Base-by-base conservation (phyloP, 2,113 vertebrate species). In the Hylia prasina region DNA sequence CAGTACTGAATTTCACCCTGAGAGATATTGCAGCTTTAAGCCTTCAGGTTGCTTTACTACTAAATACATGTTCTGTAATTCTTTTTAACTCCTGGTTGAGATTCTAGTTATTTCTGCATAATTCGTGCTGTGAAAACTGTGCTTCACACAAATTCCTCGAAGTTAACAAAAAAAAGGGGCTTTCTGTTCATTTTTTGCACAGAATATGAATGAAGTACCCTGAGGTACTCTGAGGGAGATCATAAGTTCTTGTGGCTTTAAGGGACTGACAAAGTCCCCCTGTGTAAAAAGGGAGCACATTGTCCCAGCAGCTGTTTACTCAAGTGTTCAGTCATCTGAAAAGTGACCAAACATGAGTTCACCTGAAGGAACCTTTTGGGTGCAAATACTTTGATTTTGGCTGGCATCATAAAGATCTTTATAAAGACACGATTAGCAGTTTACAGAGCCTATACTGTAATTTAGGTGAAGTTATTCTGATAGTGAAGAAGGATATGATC, bases 11-110 rank as follows among this genome's bases (percentile, higher is more conserved):
- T 84, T 86, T 40, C 60, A 69, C 86, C 93, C 80, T 51, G 51
- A 47, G 61, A 94, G 80, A 95, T 89, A 77, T 93, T 97, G 96
- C 95, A 97, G 90, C 96, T 97, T 97, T 96, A 85, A 94, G 92
- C 90, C 79, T 5, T 93, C 76, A 78, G 88, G 93, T 88, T 96
- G 90, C 82, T 95, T 96, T 97, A 79, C 96, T 96, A 97, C 96
- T 97, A 96, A 96, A 90, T 97, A 78, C 87, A 73, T 76, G 81
- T 94, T 94, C 97, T 97, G 65, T 96, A 56, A 85, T 95, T 94
- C 90, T 94, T 96, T 95, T 96, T 91, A 94, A 94, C 83, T 97
- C 82, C 80, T 92, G 86, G 88, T 77, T 96, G 86, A 97, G 77
- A 86, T 89, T 70, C 51, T 88, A 51, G 73, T 95, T 87, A 60